Conservation (phyloP, 2,113 vertebrate species). For the Pteropus alecto region DNA sequence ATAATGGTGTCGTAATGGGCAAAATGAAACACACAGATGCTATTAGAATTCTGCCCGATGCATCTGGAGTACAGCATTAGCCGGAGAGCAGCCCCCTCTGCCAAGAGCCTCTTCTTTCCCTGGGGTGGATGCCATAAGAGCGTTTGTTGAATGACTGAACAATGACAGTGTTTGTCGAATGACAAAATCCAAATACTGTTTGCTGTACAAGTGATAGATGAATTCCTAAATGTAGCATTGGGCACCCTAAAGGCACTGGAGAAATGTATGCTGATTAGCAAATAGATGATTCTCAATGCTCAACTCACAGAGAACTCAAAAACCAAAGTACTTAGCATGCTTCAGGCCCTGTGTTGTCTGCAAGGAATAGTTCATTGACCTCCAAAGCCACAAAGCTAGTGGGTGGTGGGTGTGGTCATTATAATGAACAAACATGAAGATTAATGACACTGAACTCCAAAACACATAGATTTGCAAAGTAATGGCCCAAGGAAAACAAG, state of each 20-base stretch:
- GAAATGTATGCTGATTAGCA: constrained; percentile 3
- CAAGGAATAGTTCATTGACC: background rate
- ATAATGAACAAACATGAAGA: background rate
- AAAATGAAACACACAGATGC: constrained; percentile 42
- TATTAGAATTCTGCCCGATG: constrained; percentile 34
- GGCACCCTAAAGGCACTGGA: background rate
- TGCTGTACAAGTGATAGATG: background rate
- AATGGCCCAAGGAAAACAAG: background rate
- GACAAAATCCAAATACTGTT: constrained; percentile 42
- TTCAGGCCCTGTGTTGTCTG: background rate
- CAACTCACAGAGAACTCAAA: background rate
- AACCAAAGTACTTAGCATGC: background rate
- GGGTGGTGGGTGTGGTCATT: background rate
- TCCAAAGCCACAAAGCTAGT: background rate
- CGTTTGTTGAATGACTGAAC: constrained; percentile 67
- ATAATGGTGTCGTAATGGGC: constrained; percentile 58
- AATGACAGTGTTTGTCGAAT: constrained; percentile 13
- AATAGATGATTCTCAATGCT: constrained; percentile 43
- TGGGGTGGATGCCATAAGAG: background rate
- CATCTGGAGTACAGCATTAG: background rate
- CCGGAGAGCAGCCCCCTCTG: background rate
- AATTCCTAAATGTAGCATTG: background rate
- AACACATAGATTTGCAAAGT: background rate
- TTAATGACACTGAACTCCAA: background rate
- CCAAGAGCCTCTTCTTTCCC: background rate